Evolutionary conservation across 2,113 vertebrate species (phyloP), one percentile per base, ranked within the genome.

Genomic region (Turnix velox): DNA sequence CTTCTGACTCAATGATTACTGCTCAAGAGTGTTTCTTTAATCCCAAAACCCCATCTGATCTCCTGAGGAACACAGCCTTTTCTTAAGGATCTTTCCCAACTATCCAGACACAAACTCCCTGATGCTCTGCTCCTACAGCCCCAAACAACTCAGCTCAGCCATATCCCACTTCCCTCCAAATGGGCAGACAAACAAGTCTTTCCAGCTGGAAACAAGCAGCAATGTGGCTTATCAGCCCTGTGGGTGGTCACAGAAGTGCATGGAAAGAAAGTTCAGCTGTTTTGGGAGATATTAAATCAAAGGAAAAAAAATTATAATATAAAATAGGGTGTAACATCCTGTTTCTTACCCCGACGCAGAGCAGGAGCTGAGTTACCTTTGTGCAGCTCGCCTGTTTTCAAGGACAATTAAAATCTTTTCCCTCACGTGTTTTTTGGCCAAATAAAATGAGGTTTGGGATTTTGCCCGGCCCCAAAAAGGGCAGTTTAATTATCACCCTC

Each of bases 271-370:
- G 79, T 42, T 72, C 59, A 62, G 63, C 78, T 92, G 78, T 75
- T 82, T 54, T 74, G 87, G 85, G 67, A 91, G 74, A 58, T 63
- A 69, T 67, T 58, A 63, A 57, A 40, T 45, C 30, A 63, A 51
- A 67, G 2, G 2, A 31, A 18, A 39, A 57, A 48, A 40, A 20
- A 58, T n/a, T 19, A 66, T 40, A 24, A 63, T 51, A 61, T 30
- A 31, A 42, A 48, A 12, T 8, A 73, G 90, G 90, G 92, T 82
- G 89, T 87, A 65, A 78, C 95, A 95, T 94, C 92, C 94, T 95
- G 87, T 95, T 94, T 43, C 51, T 88, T 90, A 14, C 49, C 46
- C 48, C n/a, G 51, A 5, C 51, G 68, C 67, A 76, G 65, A 84
- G 75, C 87, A 84, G 76, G 69, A 88, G 90, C 59, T 4, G 6